These are phyloP conservation scores for Oncorhynchus gorbuscha DNA, from an alignment of 2,113 vertebrate genomes.

Conservation along the genomic window DNA sequence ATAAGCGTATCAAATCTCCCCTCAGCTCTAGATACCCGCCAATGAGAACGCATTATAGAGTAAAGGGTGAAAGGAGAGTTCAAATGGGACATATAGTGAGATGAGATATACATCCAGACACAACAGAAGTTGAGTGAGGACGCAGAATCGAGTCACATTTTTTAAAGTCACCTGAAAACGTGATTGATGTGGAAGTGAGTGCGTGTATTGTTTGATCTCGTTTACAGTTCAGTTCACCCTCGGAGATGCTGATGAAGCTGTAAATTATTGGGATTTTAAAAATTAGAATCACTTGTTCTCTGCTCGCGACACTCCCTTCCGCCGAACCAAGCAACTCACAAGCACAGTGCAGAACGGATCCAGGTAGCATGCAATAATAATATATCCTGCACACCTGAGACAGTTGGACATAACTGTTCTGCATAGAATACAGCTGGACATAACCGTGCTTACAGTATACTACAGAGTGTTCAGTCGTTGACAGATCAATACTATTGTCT, in stretches of 20 bases:
- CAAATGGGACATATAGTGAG: slow-evolving; percentile 25
- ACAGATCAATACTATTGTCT: slow-evolving; percentile 27
- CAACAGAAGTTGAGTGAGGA: slow-evolving; percentile 52
- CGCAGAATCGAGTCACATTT: slow-evolving; percentile 66
- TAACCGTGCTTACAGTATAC: slow-evolving; percentile 5
- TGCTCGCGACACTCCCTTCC: slow-evolving; percentile 44
- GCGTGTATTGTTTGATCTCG: slow-evolving; percentile 46
- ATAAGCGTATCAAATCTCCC: slow-evolving; percentile 65
- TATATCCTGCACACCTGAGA: slow-evolving; percentile 24
- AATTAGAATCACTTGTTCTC: slow-evolving; percentile 48
- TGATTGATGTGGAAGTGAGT: slow-evolving; percentile 69
- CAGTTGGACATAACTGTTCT: slow-evolving; percentile 13
- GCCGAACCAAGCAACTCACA: slow-evolving; percentile 28
- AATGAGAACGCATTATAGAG: slow-evolving; percentile 66
- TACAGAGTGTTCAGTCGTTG: slow-evolving; percentile 23
- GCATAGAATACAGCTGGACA: not conserved
- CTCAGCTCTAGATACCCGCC: slow-evolving; percentile 58
- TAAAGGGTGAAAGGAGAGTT: slow-evolving; percentile 28
- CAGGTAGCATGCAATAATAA: slow-evolving; percentile 36
- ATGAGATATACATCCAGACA: slow-evolving; percentile 52
- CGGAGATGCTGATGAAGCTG: slow-evolving; percentile 39
- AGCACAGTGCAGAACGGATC: slow-evolving; percentile 20
- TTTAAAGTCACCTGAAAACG: slow-evolving; percentile 66
- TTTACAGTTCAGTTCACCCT: slow-evolving; percentile 23
- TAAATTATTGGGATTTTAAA: slow-evolving; percentile 50